A percentile compares a stretch with the other conserved stretches of the same genome.
Evolutionary conservation across 92 coral and sea anemone genomes (phyloP).

Genomic region (Epizoanthus stellaris): DNA sequence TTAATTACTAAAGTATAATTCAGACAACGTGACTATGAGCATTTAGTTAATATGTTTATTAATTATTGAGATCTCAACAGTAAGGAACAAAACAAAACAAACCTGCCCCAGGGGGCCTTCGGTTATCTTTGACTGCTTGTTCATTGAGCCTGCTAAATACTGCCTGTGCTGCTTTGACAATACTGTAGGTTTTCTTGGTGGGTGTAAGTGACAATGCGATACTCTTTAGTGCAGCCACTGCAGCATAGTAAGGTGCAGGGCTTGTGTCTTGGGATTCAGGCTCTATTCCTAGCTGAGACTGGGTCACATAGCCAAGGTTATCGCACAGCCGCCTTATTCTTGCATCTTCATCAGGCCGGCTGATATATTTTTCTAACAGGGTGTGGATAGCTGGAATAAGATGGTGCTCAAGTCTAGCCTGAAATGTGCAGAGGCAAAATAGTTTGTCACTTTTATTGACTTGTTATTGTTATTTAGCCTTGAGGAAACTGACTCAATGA

Average conservation of each 20-base stretch:
- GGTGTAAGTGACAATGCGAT: slow-evolving; percentile 67
- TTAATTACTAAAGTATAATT: too few species aligned
- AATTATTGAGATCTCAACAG: too few species aligned
- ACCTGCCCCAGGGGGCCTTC: slow-evolving; percentile 91
- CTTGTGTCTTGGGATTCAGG: slow-evolving; percentile 69
- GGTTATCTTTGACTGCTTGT: slow-evolving; percentile 49
- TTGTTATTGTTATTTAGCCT: too few species aligned
- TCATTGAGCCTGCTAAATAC: slow-evolving; percentile 86
- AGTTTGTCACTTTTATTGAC: too few species aligned
- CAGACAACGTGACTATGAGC: too few species aligned
- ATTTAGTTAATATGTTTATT: too few species aligned
- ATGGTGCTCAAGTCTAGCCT: slow-evolving; percentile 85
- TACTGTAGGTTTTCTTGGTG: slow-evolving; percentile 68
- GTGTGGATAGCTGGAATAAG: slow-evolving; percentile 78
- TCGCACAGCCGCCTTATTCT: slow-evolving; percentile 59
- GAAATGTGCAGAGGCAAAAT: not conserved
- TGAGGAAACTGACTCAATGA: too few species aligned
- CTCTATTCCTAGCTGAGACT: slow-evolving; percentile 74
- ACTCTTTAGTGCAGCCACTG: slow-evolving; percentile 74
- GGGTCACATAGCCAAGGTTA: slow-evolving; percentile 64
- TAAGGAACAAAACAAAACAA: not conserved
- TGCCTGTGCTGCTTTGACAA: slow-evolving; percentile 82
- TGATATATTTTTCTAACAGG: slow-evolving; percentile 54
- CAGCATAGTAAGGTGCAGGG: slow-evolving; percentile 71
- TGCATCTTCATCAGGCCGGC: slow-evolving; percentile 74